Evolutionary conservation across 2,113 vertebrate genomes (phyloP), one percentile per base, ranked within the genome.

Genomic region (Gallinago undulata): DNA sequence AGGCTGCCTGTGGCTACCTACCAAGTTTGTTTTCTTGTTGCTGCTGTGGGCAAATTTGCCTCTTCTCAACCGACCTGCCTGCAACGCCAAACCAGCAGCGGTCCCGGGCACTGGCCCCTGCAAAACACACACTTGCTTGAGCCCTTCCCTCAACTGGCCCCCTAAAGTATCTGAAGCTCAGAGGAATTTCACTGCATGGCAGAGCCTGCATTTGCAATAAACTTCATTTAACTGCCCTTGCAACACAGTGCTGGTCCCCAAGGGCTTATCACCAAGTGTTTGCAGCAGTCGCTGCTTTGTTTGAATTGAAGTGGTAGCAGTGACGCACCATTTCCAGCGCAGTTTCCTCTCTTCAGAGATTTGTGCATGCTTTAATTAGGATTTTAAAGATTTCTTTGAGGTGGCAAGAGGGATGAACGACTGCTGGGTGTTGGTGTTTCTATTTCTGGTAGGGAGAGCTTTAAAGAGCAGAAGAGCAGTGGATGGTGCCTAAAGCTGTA

Each of bases 51-150:
- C 87, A 94, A 93, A 92, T 78, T n/a, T 6, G 8, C 68, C 35
- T 76, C 80, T 62, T 96, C 91, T 95, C 89, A 95, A 94, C 95
- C 47, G 31, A 1, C 13, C n/a, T n/a, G 81, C 27, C 35, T 74
- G 73, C 85, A 82, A 90, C 43, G 66, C 60, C 75, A 69, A 91
- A 90, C 50, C 13, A 28, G 47, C 16, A 35, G 78, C 92, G 84
- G 59, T 31, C 70, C 39, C 47, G 39, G 53, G 41, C 53, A 17
- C 51, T 12, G 24, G 24, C 55, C n/a, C 72, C 92, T 59, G 90
- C 90, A 94, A 96, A 73, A 37, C 1, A 5, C 1, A 23, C 0
- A 14, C 59, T 56, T 1, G 1, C 51, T 43, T 47, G 7, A 43
- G 27, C 35, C 50, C 57, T 95, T 93, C 75, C 57, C 43, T 75